Percentiles rank a stretch among this genome's conserved stretches.
phyloP scores from a whole-genome alignment of 2,113 vertebrate genomes.

The Cyphomyrus discorhynchus region DNA sequence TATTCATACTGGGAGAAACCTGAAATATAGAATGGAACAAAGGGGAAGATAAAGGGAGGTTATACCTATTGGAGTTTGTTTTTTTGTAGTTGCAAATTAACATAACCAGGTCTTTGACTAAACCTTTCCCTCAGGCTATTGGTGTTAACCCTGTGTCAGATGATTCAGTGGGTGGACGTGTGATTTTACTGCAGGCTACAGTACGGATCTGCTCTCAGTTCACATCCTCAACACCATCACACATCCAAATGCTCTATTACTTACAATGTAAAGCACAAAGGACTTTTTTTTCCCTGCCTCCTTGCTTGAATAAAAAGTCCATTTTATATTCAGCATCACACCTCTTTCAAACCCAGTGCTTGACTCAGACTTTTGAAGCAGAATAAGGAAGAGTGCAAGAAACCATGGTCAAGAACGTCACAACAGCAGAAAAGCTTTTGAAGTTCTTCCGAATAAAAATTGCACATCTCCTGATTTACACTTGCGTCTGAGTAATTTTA shows the following conservation, averaged over 20 bases:
- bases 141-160: not conserved
- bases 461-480: not conserved
- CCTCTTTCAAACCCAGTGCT: not conserved
- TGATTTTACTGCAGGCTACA: not conserved
- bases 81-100: not conserved
- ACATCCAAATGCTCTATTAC: not conserved
- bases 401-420: not conserved
- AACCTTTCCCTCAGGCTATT: not conserved
- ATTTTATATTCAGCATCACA: not conserved
- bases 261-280: not conserved
- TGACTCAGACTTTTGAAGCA: not conserved
- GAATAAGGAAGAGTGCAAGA: not conserved
- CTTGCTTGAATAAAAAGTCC: not conserved
- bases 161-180: not conserved
- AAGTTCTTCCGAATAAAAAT: not conserved
- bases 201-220: not conserved
- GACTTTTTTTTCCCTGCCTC: not conserved
- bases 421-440: not conserved
- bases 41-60: not conserved
- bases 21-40: not conserved
- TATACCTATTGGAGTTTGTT: not conserved
- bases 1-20: not conserved
- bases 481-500: not conserved
- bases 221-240: not conserved
- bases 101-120: not conserved